A percentile compares a stretch with the other conserved stretches of the same genome.
Conservation (phyloP, 2,113 vertebrate species). For the Pelecanoides urinatrix region DNA sequence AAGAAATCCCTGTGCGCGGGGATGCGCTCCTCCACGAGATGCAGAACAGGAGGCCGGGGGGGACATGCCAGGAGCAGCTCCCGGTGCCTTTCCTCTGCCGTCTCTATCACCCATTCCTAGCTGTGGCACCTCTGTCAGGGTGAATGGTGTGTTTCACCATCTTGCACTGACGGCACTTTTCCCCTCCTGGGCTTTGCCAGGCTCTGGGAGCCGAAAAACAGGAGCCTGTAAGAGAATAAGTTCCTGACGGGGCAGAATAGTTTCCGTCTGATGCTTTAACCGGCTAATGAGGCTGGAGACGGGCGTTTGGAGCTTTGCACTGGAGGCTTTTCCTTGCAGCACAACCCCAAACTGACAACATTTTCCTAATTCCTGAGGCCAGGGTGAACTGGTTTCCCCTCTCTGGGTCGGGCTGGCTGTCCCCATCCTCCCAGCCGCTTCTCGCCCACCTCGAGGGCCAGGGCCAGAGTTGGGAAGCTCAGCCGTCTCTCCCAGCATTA, state of each 20-base stretch:
- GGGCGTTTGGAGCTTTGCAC: background rate
- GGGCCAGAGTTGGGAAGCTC: background rate
- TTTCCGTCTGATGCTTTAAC: constrained; percentile 18
- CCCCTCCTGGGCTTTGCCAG: background rate
- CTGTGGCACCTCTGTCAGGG: background rate
- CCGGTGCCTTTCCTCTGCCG: background rate
- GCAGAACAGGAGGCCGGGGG: background rate
- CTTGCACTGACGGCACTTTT: background rate
- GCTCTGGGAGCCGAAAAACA: background rate
- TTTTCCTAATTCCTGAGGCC: background rate
- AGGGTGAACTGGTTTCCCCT: constrained; percentile 15
- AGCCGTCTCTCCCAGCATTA: background rate
- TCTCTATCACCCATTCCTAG: background rate
- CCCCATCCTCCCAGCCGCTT: background rate
- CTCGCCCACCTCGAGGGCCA: background rate
- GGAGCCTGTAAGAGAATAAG: background rate
- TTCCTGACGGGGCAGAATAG: background rate
- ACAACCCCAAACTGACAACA: background rate
- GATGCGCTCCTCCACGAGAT: background rate
- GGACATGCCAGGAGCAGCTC: background rate
- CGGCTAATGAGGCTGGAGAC: background rate
- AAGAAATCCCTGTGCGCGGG: background rate
- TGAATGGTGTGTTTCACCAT: fast-evolving
- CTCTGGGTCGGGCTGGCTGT: background rate
- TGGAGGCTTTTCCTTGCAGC: background rate